A percentile compares a stretch with the other conserved stretches of the same genome.
Conservation (phyloP, 92 coral and sea anemone species). For the Desmophyllum pertusum region DNA sequence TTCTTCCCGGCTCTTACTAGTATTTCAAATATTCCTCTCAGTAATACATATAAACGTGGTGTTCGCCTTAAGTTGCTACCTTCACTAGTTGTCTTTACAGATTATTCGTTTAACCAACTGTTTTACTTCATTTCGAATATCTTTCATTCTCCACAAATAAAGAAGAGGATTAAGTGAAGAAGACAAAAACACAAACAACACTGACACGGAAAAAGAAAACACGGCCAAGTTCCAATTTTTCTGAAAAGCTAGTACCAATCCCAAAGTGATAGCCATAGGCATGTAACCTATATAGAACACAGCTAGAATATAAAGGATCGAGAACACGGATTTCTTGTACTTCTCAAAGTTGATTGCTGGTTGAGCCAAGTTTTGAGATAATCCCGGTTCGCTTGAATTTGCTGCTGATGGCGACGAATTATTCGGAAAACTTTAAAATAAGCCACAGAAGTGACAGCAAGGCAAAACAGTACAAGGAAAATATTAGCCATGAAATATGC, state of each 20-base stretch:
- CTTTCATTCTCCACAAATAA: slow-evolving; percentile 10
- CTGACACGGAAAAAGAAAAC: background rate
- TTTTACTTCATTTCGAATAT: slow-evolving; percentile 10
- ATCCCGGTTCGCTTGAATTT: slow-evolving; percentile 10
- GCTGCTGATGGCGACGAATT: slow-evolving; percentile 44
- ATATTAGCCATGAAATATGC: no score
- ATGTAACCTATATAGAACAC: background rate
- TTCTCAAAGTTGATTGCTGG: background rate
- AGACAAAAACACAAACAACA: background rate
- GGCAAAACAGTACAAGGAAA: slow-evolving; percentile 36
- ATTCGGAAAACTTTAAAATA: slow-evolving; percentile 51
- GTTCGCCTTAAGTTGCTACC: no score
- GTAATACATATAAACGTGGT: no score
- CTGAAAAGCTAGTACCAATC: background rate
- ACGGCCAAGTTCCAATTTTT: background rate
- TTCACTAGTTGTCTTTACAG: background rate
- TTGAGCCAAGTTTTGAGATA: background rate
- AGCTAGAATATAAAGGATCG: background rate
- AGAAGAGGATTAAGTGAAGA: slow-evolving; percentile 13
- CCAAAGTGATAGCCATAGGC: background rate
- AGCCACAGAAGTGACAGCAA: slow-evolving; percentile 26
- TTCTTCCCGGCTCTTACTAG: no score
- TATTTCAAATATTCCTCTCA: background rate
- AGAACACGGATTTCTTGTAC: slow-evolving; percentile 1
- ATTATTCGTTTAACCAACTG: background rate